Base-by-base conservation (phyloP, 2,888 invertebrate genomes). In the Mythimna impura region DNA sequence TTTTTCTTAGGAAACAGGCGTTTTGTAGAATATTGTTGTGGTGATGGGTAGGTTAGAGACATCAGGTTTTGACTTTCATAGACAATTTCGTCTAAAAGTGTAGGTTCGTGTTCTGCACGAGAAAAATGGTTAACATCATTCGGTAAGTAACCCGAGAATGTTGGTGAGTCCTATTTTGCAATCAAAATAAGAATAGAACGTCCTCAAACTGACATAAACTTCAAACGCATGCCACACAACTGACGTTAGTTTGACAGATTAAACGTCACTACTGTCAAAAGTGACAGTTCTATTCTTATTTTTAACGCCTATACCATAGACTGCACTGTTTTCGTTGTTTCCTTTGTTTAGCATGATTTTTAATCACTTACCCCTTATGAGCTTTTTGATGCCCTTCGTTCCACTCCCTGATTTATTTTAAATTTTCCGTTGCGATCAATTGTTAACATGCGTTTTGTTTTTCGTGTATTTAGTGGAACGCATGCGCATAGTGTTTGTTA, bases 401-500 rank as follows among this genome's bases (percentile, higher is more conserved):
- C 81, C 86, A 83, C 82, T 78, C 20, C n/a, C 69, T 36, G 5
- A 10, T 43, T 25, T 10, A 58, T 54, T 52, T 64, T 43, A 1
- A 60, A 52, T 58, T 63, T 58, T 76, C 14, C 22, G 20, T 67
- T 71, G 66, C 60, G 22, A 60, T 67, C 3, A 22, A 50, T 62
- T 66, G 50, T 43, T 71, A 64, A 52, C 52, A 43, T 30, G 55
- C 22, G 30, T 62, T 70, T 52, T 62, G 12, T 12, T 76, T 73
- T 73, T 73, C 71, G 43, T 71, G 55, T 73, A 66, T 69, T 62
- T 74, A 75, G 73, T 86, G 80, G 79, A 84, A 86, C 86, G 86
- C 84, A 76, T 81, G 84, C n/a, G 80, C 69, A 82, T 75, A 72
- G 70, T 68, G 61, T 40, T 71, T 66, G 9, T 57, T 34, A 55